These are phyloP conservation scores for Drosophila histrio DNA, from an alignment of 2,888 invertebrate genomes.

Conservation along the genomic window DNA sequence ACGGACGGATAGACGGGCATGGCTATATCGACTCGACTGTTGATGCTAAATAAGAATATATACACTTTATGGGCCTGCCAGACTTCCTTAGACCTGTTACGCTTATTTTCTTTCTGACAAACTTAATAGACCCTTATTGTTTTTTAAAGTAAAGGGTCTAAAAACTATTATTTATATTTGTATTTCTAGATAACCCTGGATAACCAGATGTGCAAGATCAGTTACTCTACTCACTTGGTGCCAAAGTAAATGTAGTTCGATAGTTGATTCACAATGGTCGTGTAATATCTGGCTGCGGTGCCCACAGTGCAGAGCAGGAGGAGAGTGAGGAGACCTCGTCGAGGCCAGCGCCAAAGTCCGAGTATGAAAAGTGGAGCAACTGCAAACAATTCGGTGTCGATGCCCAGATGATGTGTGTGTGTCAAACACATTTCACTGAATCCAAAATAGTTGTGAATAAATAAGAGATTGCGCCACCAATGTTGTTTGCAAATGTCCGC, in stretches of 20 bases:
- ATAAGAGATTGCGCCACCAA: conserved; percentile 90
- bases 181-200: no score
- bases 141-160: no score
- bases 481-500: conserved; percentile 88
- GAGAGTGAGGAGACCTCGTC: conserved; percentile 85
- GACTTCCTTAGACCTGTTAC: no score
- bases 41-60: no score
- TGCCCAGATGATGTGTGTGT: conserved; percentile 89
- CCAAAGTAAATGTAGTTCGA: conserved; percentile 89
- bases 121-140: no score
- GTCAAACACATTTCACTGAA: conserved; percentile 90
- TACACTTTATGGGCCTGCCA: no score
- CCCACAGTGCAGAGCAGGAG: conserved; percentile 85
- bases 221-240: conserved; percentile 86
- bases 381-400: conserved; percentile 88
- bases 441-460: conserved; percentile 90
- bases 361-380: conserved; percentile 87
- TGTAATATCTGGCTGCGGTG: conserved; percentile 87
- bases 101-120: no score
- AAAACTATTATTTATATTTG: no score
- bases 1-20: no score
- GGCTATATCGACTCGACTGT: no score
- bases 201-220: no score
- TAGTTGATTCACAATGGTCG: conserved; percentile 86
- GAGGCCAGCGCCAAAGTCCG: conserved; percentile 87